These are phyloP conservation scores for Synanthedon vespiformis DNA, from an alignment of 2,888 invertebrate species.

Conservation along the genomic window DNA sequence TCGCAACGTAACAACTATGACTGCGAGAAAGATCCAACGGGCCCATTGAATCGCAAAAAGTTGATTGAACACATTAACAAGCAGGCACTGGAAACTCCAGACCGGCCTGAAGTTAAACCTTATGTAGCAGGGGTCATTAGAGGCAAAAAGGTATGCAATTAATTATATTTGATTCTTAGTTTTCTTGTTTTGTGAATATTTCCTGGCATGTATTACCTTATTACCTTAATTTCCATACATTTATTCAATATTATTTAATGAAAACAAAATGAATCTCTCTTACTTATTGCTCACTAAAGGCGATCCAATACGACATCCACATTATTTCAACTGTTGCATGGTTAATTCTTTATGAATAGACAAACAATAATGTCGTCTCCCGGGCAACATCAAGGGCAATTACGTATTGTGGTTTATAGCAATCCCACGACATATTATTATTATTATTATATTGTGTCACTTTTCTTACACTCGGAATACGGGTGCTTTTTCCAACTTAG, in stretches of 20 bases:
- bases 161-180: neutral
- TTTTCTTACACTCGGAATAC: no score
- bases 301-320: no score
- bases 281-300: no score
- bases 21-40: conserved; percentile 95
- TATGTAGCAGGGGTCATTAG: conserved; percentile 90
- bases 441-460: no score
- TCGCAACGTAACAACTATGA: conserved; percentile 96
- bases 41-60: conserved; percentile 94
- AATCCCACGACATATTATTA: no score
- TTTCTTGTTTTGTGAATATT: neutral
- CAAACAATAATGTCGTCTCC: no score
- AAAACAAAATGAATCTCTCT: no score
- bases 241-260: conserved; percentile 2
- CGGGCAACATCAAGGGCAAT: no score
- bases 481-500: no score
- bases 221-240: neutral
- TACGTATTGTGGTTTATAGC: no score
- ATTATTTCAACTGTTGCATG: no score
- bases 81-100: conserved; percentile 97
- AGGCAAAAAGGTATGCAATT: conserved; percentile 82
- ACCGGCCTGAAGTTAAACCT: conserved; percentile 95
- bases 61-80: conserved; percentile 97
- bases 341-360: no score
- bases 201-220: neutral